Percentiles rank a stretch among this genome's conserved stretches.
Evolutionary conservation across 2,113 vertebrate genomes (phyloP).

Genomic region (Lagopus muta): DNA sequence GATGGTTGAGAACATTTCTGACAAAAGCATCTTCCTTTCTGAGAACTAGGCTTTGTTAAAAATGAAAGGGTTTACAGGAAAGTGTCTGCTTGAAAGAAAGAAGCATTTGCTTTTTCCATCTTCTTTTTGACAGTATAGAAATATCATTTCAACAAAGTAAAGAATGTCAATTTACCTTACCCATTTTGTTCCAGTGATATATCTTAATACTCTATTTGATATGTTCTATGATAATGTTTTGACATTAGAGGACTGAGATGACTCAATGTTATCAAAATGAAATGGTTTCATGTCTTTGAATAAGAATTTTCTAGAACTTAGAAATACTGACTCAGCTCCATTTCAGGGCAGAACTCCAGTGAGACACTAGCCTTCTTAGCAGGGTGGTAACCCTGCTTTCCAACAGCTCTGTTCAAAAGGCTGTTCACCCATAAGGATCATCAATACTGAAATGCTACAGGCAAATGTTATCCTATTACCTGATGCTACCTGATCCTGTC

Average conservation of each 20-base stretch:
- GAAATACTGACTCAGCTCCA: neutral
- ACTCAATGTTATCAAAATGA: constrained; percentile 48
- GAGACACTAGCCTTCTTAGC: neutral
- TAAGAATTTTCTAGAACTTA: constrained; percentile 34
- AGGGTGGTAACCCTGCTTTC: neutral
- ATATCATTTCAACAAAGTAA: constrained; percentile 24
- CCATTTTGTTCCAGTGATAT: constrained; percentile 14
- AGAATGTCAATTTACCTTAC: constrained; percentile 24
- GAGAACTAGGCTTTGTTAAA: constrained; percentile 34
- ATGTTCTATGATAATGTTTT: constrained; percentile 61
- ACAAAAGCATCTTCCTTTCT: constrained; percentile 38
- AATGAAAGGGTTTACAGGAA: constrained; percentile 48
- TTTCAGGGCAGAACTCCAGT: neutral
- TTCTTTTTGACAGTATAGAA: constrained; percentile 41
- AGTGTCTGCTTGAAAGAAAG: constrained; percentile 17
- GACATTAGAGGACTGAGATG: constrained; percentile 53
- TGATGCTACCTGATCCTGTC: too few relatives aligned
- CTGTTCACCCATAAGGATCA: neutral
- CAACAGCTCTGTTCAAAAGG: neutral
- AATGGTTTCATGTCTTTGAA: constrained; percentile 11
- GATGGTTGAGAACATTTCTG: constrained; percentile 31
- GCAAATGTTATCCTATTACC: neutral
- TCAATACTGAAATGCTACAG: neutral
- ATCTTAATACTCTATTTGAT: constrained; percentile 39
- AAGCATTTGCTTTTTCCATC: neutral